Percentiles rank a stretch among this genome's conserved stretches.
Conservation (phyloP, 2,113 vertebrate species). For the Cyrtonyx montezumae region DNA sequence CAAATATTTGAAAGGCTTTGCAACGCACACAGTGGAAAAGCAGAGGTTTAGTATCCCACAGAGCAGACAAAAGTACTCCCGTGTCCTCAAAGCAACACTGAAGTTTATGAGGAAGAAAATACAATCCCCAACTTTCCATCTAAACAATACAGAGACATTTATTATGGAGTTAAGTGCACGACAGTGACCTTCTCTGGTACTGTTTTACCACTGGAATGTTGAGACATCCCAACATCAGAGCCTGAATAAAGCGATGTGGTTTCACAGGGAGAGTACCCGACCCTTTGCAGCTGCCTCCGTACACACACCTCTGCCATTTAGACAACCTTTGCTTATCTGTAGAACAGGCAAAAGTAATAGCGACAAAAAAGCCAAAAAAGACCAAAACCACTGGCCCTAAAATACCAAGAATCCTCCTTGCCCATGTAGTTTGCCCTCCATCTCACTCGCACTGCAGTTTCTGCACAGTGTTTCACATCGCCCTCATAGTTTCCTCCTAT, state of each 20-base stretch:
- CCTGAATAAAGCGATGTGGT: not conserved
- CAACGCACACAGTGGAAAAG: not conserved
- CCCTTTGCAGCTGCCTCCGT: not conserved
- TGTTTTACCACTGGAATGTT: not conserved
- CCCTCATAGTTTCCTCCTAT: not conserved
- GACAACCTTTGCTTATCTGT: not conserved
- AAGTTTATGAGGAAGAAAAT: not conserved
- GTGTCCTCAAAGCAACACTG: not conserved
- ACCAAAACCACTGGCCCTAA: not conserved
- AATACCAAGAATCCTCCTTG: not conserved
- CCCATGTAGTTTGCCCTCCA: not conserved
- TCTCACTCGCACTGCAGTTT: not conserved
- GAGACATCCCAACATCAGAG: not conserved
- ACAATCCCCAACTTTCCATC: not conserved
- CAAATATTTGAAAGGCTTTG: not conserved
- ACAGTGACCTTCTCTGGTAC: not conserved
- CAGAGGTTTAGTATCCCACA: not conserved
- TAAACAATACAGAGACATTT: not conserved
- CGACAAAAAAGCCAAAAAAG: not conserved
- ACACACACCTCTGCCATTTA: not conserved
- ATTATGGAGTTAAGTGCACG: not conserved
- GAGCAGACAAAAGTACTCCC: not conserved
- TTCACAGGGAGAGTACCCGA: conserved; percentile 2
- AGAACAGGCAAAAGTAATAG: not conserved
- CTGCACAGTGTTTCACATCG: not conserved